phyloP scores from a whole-genome alignment of 2,797 vertebrate genomes.

The Oreochromis grahami region DNA sequence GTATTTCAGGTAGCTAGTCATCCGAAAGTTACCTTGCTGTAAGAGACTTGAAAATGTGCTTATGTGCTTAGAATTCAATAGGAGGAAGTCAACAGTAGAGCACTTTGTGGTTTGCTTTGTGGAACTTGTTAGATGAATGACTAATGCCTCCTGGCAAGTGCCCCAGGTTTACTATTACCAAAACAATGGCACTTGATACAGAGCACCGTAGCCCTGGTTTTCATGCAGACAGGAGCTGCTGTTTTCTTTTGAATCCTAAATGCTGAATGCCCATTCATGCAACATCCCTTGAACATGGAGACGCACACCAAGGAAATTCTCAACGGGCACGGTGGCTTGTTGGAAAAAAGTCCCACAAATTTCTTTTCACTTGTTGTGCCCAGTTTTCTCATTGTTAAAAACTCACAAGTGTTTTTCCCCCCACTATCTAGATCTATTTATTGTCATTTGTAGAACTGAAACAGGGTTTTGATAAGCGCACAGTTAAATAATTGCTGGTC shows the following conservation, averaged over 20 bases:
- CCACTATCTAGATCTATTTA: neutral
- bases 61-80: constrained; percentile 64
- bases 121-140: constrained; percentile 73
- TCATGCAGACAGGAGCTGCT: constrained; percentile 63
- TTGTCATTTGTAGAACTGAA: neutral
- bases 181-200: constrained; percentile 73
- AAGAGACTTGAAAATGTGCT: constrained; percentile 51
- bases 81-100: constrained; percentile 66
- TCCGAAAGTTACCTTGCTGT: constrained; percentile 31
- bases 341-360: constrained; percentile 22
- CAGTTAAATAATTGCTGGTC: constrained; percentile 12
- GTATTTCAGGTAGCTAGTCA: constrained; percentile 40
- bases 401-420: constrained; percentile 16
- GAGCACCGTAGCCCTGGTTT: constrained; percentile 65
- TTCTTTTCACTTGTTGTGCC: constrained; percentile 53
- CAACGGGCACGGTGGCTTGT: constrained; percentile 53
- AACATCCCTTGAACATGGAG: constrained; percentile 48
- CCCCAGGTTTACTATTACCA: constrained; percentile 74
- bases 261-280: constrained; percentile 64
- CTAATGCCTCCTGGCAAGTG: constrained; percentile 73
- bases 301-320: constrained; percentile 57
- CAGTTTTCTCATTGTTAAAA: constrained; percentile 38
- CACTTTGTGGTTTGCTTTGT: constrained; percentile 73
- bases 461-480: neutral
- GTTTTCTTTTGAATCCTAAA: constrained; percentile 66